Percentiles rank a stretch among this genome's conserved stretches.
Evolutionary conservation across 2,113 vertebrate species (phyloP).

Genomic region (Coryphaenoides rupestris): DNA sequence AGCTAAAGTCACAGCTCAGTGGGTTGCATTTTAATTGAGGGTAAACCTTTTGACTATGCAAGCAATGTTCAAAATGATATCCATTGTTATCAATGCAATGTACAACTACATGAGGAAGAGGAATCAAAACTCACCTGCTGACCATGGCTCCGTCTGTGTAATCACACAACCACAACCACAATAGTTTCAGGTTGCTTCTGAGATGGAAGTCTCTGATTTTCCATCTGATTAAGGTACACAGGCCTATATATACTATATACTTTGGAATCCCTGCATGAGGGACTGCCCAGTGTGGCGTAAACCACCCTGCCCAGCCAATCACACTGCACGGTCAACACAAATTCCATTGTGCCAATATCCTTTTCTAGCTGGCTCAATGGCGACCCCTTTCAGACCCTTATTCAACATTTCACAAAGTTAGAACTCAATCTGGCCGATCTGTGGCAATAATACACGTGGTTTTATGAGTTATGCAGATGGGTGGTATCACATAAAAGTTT

Average conservation of each 20-base stretch:
- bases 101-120: constrained; percentile 1
- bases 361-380: constrained; percentile 58
- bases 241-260: constrained; percentile 42
- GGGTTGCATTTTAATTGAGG: no score
- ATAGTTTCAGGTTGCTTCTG: constrained; percentile 28
- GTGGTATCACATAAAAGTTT: no score
- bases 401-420: constrained; percentile 36
- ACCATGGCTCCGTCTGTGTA: constrained; percentile 76
- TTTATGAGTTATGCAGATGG: not conserved
- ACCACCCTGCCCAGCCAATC: constrained; percentile 59
- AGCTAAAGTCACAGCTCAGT: no score
- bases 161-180: constrained; percentile 14
- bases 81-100: not conserved
- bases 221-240: constrained; percentile 42
- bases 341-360: constrained; percentile 77
- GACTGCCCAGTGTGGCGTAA: constrained; percentile 29
- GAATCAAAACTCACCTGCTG: constrained; percentile 80
- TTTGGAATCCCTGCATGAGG: constrained; percentile 20
- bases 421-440: constrained; percentile 33
- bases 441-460: constrained; percentile 47
- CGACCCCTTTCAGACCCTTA: constrained; percentile 65
- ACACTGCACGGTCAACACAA: constrained; percentile 58
- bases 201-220: constrained; percentile 30
- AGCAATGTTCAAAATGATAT: no score
- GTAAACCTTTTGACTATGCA: no score